Evolutionary conservation across 2,113 vertebrate genomes (phyloP), one percentile per base, ranked within the genome.

Genomic region (Mormyrus lacerda): DNA sequence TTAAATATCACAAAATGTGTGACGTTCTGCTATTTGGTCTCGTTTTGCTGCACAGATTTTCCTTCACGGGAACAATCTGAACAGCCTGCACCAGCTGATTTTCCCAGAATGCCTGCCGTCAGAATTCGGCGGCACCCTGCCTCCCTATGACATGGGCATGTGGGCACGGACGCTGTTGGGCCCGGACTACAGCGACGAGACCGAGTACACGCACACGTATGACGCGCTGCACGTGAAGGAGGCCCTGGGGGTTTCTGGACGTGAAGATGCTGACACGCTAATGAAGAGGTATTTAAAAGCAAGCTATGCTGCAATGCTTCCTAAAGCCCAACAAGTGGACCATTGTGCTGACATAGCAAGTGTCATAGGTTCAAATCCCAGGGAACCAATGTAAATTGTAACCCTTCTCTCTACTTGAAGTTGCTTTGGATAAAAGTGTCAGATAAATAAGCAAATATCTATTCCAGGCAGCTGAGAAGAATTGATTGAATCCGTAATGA

Each of bases 51-150:
- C 11, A 47, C 93, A 97, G 97, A 97, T 97, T 93, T 97, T 97
- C 91, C 95, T 97, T 88, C 97, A 97, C 0, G 97, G 96, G 3
- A 97, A 97, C 93, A 97, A 97, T 91, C 92, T 97, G 89, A 97
- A 97, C 88, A 97, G 96, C 90, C 95, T 97, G 90, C 97, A 97
- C 91, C 97, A 97, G 94, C 94, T 97, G 89, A 97, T 97, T 91
- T 96, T 96, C 85, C 97, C 97, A 0, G 97, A 97, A 92, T 97
- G 96, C 93, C 93, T 97, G 93, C 97, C 97, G 55, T 97, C 96
- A 58, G 97, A 97, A 58, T 97, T 97, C 51, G 97, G 97, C 89
- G 97, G 97, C 19, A 97, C 95, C 0, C 96, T 97, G 89, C 97
- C 97, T 91, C 97, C 97, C 0, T 97, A 97, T 0, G 97, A 97